Evolutionary conservation across 2,113 vertebrate genomes (phyloP).

Genomic region (Amphiprion percula): DNA sequence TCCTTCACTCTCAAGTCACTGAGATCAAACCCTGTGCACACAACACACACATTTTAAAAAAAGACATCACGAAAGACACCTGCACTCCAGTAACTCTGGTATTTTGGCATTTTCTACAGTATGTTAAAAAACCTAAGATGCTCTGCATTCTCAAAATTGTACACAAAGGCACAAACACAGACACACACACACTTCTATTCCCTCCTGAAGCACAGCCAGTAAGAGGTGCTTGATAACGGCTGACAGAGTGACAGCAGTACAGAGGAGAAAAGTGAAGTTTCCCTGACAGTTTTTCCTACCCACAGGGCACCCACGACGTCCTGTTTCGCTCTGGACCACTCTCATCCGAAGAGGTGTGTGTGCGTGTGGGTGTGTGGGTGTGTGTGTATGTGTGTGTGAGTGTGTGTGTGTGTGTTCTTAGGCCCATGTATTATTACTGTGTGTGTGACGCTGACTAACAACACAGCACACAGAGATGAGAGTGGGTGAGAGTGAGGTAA

Average conservation of each 20-base stretch:
- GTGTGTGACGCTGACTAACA: constrained; percentile 43
- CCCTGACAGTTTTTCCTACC: constrained; percentile 57
- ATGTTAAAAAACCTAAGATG: constrained; percentile 13
- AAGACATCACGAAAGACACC: constrained; percentile 8
- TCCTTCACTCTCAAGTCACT: neutral
- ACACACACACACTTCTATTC: constrained; percentile 1
- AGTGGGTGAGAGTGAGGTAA: constrained; percentile 56
- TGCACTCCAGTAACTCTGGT: constrained; percentile 10
- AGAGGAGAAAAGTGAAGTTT: constrained; percentile 63
- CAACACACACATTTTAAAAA: constrained; percentile 1
- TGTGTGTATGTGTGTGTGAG: constrained; percentile 14
- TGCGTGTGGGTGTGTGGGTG: neutral
- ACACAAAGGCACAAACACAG: constrained; percentile 18
- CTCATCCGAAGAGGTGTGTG: constrained; percentile 37
- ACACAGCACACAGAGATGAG: constrained; percentile 23
- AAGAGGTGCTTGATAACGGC: constrained; percentile 63
- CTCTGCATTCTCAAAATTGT: constrained; percentile 2
- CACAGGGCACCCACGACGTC: constrained; percentile 45
- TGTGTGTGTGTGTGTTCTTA: constrained; percentile 22
- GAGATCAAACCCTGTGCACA: neutral
- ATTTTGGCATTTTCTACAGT: neutral
- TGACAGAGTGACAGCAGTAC: constrained; percentile 60
- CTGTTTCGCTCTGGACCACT: constrained; percentile 49
- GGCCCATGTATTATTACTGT: neutral
- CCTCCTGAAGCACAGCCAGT: constrained; percentile 33